Conservation (phyloP, 2,797 vertebrate genomes). For the Zalophus californianus region DNA sequence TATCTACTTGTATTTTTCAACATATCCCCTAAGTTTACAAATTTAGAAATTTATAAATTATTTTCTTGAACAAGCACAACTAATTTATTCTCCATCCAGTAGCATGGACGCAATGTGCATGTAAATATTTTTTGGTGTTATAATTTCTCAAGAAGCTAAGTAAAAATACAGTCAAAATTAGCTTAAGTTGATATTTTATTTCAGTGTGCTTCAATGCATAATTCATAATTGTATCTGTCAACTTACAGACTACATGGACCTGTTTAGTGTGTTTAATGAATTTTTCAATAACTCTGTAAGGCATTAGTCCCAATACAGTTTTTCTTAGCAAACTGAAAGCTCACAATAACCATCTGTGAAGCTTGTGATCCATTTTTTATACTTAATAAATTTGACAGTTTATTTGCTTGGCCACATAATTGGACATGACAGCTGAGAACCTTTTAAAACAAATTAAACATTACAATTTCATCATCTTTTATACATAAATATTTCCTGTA, state of each 20-base stretch:
- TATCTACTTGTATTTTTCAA: not conserved
- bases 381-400: not conserved
- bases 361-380: not conserved
- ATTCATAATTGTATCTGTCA: conserved; percentile 50
- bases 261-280: not conserved
- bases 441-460: not conserved
- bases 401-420: not conserved
- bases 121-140: not conserved
- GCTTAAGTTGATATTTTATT: conserved; percentile 58
- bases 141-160: not conserved
- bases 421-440: not conserved
- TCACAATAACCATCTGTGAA: not conserved
- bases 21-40: not conserved
- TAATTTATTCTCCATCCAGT: not conserved
- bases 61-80: not conserved
- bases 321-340: conserved; percentile 5
- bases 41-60: conserved; percentile 5
- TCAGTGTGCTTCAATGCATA: conserved; percentile 40
- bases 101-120: not conserved
- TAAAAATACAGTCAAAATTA: conserved; percentile 39
- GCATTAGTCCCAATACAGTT: conserved; percentile 57
- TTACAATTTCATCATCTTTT: not conserved
- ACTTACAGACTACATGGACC: not conserved
- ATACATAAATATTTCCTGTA: not conserved
- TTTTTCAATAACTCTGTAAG: conserved; percentile 67